phyloP scores from a whole-genome alignment of 2,888 invertebrate genomes.

The Odontothrips loti region DNA sequence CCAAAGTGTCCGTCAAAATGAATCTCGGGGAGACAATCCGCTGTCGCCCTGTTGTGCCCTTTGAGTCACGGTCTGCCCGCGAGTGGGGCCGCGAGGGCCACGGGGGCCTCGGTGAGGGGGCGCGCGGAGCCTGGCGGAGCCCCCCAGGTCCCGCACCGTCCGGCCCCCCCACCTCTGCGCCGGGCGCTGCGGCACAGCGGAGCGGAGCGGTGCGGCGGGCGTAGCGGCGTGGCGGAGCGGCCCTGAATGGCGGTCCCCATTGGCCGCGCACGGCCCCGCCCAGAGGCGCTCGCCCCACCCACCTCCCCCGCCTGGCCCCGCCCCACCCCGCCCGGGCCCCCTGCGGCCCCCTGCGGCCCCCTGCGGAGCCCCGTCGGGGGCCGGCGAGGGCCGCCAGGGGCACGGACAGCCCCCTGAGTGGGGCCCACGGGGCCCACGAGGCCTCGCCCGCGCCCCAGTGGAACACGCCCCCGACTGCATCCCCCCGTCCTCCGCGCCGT shows the following conservation, averaged over 20 bases:
- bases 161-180: neutral
- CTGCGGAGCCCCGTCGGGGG: too few species aligned
- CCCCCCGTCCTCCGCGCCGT: too few species aligned
- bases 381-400: neutral
- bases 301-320: neutral
- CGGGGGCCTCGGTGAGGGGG: too few species aligned
- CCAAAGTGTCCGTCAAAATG: too few species aligned
- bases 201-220: neutral
- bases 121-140: neutral
- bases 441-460: too few species aligned
- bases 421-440: neutral
- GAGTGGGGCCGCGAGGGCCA: too few species aligned
- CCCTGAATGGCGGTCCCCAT: neutral
- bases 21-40: too few species aligned
- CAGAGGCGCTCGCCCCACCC: conserved; percentile 14
- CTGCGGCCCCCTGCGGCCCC: neutral
- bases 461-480: too few species aligned
- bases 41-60: too few species aligned
- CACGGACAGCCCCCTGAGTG: neutral
- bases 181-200: neutral
- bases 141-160: neutral
- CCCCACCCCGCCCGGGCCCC: neutral
- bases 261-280: conserved; percentile 15
- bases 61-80: too few species aligned
- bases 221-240: neutral